Evolutionary conservation across 2,113 vertebrate genomes (phyloP).

Genomic region (Aldabrachelys gigantea): DNA sequence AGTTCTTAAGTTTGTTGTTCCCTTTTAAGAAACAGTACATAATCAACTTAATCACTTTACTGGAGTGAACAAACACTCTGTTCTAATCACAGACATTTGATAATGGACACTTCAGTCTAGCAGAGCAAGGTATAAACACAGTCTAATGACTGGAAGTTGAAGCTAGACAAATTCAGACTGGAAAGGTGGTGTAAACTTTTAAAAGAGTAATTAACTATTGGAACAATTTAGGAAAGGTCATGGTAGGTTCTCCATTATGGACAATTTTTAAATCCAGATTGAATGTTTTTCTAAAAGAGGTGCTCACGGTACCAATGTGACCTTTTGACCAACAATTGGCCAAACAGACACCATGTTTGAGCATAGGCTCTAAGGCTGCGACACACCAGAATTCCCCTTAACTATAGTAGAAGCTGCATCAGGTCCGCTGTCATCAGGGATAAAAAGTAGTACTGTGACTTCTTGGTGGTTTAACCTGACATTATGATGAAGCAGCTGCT

Average conservation of each 20-base stretch:
- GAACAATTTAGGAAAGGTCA: too few relatives aligned
- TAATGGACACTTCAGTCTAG: too few relatives aligned
- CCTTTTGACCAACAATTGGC: too few relatives aligned
- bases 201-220: too few relatives aligned
- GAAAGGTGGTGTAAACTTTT: too few relatives aligned
- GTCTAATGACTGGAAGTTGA: too few relatives aligned
- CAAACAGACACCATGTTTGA: too few relatives aligned
- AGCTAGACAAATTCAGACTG: too few relatives aligned
- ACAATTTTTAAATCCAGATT: not conserved
- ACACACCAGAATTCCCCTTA: not conserved
- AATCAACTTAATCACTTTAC: not conserved
- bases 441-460: not conserved
- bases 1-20: not conserved
- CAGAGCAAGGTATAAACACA: too few relatives aligned
- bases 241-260: too few relatives aligned
- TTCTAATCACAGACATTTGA: not conserved
- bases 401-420: not conserved
- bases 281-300: not conserved
- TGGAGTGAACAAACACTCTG: not conserved
- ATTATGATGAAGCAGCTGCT: not conserved
- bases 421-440: not conserved
- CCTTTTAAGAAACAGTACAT: not conserved
- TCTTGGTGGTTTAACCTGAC: not conserved
- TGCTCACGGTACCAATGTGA: not conserved
- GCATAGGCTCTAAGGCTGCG: too few relatives aligned